phyloP scores from a whole-genome alignment of 2,888 invertebrate genomes.

The Calliopum simillimum region DNA sequence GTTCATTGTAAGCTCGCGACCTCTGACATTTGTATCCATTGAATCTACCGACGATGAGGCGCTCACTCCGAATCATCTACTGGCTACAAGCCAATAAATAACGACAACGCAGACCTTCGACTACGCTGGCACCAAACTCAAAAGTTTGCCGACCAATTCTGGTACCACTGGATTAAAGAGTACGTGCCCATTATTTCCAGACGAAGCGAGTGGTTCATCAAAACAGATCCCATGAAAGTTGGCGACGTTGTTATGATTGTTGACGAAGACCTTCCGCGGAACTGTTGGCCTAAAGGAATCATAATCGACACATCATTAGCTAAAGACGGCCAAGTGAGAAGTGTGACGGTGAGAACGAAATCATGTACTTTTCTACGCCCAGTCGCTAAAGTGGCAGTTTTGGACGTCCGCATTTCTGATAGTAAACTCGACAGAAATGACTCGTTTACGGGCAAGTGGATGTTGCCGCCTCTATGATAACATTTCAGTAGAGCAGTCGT shows the following conservation, averaged over 20 bases:
- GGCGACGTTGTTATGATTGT: constrained; percentile 40
- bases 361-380: constrained; percentile 26
- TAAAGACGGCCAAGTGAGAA: constrained; percentile 39
- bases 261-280: constrained; percentile 36
- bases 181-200: constrained; percentile 31
- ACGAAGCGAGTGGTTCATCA: constrained; percentile 39
- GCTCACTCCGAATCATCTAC: constrained; percentile 42
- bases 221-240: constrained; percentile 13
- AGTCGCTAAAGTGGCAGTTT: constrained; percentile 29
- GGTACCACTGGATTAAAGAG: constrained; percentile 37
- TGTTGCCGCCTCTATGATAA: constrained; percentile 17
- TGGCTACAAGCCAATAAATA: constrained; percentile 28
- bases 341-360: constrained; percentile 34
- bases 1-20: constrained; percentile 41
- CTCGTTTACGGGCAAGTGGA: constrained; percentile 1
- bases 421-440: constrained; percentile 7
- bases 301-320: constrained; percentile 26
- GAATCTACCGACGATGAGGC: constrained; percentile 40
- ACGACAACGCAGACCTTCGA: constrained; percentile 25
- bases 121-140: constrained; percentile 40
- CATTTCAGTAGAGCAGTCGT: no score
- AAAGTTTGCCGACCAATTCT: constrained; percentile 38
- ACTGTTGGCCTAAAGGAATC: constrained; percentile 39
- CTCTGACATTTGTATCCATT: constrained; percentile 42
- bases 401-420: constrained; percentile 32